A percentile compares a stretch with the other conserved stretches of the same genome.
These are phyloP conservation scores for Phyto melanocephala DNA, from an alignment of 2,888 invertebrate species.

Conservation along the genomic window DNA sequence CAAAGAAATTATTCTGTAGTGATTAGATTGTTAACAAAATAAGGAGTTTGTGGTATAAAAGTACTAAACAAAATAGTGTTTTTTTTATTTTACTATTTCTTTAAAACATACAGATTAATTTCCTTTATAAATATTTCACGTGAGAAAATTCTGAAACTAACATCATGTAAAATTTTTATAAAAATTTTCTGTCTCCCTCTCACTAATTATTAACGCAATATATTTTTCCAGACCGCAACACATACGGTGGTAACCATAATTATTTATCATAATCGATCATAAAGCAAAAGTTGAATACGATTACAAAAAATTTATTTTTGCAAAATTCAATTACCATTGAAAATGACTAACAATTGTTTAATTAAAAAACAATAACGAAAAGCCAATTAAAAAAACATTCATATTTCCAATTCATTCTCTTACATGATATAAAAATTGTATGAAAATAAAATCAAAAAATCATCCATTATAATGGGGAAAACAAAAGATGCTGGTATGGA, in stretches of 20 bases:
- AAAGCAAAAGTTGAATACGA: not conserved
- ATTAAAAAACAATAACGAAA: constrained; percentile 45
- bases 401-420: not conserved
- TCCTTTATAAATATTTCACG: too few species aligned
- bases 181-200: too few species aligned
- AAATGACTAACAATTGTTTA: constrained; percentile 40
- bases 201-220: too few species aligned
- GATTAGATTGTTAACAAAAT: too few species aligned
- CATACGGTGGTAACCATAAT: not conserved
- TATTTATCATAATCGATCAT: not conserved
- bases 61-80: too few species aligned
- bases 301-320: constrained; percentile 6
- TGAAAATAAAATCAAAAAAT: not conserved
- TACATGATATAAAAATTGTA: not conserved
- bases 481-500: constrained; percentile 56
- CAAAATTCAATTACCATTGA: constrained; percentile 18
- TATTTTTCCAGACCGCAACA: too few species aligned
- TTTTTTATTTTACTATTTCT: too few species aligned
- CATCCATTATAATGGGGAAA: constrained; percentile 55
- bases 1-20: too few species aligned
- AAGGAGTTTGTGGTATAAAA: too few species aligned
- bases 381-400: constrained; percentile 48
- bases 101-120: too few species aligned
- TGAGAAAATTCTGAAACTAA: too few species aligned
- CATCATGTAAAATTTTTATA: too few species aligned